Evolutionary conservation across 2,888 invertebrate species (phyloP).

Genomic region (Odiellus spinosus): DNA sequence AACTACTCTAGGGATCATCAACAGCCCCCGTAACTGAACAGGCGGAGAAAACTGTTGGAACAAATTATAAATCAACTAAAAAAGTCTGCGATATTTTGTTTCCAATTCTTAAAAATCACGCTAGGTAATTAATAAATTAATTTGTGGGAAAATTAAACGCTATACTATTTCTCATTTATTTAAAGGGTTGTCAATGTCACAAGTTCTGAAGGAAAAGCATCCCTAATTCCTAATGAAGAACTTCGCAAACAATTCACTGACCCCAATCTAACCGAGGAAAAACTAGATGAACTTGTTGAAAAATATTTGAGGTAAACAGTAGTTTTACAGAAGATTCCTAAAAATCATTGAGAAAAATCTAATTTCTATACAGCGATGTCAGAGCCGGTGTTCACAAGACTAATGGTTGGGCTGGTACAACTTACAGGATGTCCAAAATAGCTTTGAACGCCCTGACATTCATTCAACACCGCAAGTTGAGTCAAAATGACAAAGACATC

Average conservation of each 20-base stretch:
- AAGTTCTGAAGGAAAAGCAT: conserved; percentile 47
- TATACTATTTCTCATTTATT: conserved; percentile 5
- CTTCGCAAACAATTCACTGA: conserved; percentile 41
- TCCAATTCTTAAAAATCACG: conserved; percentile 49
- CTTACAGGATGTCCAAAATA: conserved; percentile 57
- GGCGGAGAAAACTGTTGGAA: conserved; percentile 49
- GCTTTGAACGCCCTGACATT: conserved; percentile 49
- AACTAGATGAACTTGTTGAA: conserved; percentile 44
- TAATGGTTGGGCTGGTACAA: conserved; percentile 45
- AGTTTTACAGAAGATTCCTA: too few relatives aligned
- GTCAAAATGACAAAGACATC: conserved; percentile 38
- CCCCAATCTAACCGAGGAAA: conserved; percentile 40
- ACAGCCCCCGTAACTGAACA: conserved; percentile 46
- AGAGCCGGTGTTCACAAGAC: conserved; percentile 34
- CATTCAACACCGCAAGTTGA: conserved; percentile 46
- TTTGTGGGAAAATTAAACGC: too few relatives aligned
- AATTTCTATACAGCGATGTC: conserved; percentile 26
- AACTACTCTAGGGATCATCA: conserved; percentile 28
- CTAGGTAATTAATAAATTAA: conserved; percentile 36
- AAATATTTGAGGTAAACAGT: conserved; percentile 49
- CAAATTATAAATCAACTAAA: conserved; percentile 51
- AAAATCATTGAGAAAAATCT: too few relatives aligned
- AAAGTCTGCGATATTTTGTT: conserved; percentile 50
- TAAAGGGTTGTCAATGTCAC: conserved; percentile 54
- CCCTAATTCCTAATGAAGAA: conserved; percentile 41